These are phyloP conservation scores for Aspiorhynchus laticeps DNA, from an alignment of 2,113 vertebrate genomes.

Conservation along the genomic window DNA sequence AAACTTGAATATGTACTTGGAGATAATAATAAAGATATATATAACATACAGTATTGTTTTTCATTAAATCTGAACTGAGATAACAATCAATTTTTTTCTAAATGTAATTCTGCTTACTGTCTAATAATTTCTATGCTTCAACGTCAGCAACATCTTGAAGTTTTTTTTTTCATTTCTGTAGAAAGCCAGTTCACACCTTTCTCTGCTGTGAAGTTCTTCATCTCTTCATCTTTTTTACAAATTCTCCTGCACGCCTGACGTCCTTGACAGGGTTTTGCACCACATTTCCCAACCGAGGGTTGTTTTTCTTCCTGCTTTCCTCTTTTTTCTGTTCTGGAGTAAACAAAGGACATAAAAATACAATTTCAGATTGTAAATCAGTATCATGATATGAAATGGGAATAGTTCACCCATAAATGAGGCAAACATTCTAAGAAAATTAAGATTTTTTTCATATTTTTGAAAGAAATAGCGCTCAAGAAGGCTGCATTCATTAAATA, in stretches of 20 bases:
- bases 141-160: slow-evolving; percentile 65
- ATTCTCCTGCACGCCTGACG: slow-evolving; percentile 14
- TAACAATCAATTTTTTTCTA: neutral
- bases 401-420: neutral
- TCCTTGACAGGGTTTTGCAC: slow-evolving; percentile 37
- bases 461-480: neutral
- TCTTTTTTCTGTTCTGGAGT: slow-evolving; percentile 50
- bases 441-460: neutral
- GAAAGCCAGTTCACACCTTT: slow-evolving; percentile 37
- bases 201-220: slow-evolving; percentile 49
- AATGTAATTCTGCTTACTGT: neutral
- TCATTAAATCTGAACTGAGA: neutral
- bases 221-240: slow-evolving; percentile 19
- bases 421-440: neutral
- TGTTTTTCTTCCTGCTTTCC: slow-evolving; percentile 22
- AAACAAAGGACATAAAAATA: neutral
- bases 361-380: neutral
- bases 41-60: neutral
- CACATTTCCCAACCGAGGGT: slow-evolving; percentile 38
- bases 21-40: slow-evolving; percentile 32
- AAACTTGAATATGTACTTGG: slow-evolving; percentile 63
- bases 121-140: slow-evolving; percentile 58
- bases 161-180: slow-evolving; percentile 55
- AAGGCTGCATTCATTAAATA: neutral
- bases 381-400: neutral